These are phyloP conservation scores for Dendrophyllia cribrosa DNA, from an alignment of 64 coral and sea anemone species.

Conservation along the genomic window DNA sequence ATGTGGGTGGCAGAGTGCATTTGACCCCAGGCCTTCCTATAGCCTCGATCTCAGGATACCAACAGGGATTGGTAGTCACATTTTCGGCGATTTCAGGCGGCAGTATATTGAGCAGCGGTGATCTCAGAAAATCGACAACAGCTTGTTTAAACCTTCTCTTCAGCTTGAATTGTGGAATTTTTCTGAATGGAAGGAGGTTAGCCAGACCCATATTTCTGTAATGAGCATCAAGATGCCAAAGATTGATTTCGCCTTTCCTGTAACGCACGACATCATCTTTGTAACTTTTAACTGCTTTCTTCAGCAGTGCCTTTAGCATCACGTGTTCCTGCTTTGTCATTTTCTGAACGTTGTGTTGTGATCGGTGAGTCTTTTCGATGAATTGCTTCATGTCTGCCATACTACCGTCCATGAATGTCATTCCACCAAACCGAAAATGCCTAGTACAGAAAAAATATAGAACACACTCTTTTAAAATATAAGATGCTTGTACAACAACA, in stretches of 20 bases:
- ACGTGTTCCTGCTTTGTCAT: conserved; percentile 6
- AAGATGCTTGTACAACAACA: no score
- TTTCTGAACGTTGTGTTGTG: not conserved
- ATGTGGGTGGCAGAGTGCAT: conserved; percentile 66
- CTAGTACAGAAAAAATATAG: conserved; percentile 18
- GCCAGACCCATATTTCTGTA: conserved; percentile 71
- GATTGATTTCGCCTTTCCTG: conserved; percentile 78
- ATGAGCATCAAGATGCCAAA: conserved; percentile 83
- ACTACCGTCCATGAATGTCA: conserved; percentile 63
- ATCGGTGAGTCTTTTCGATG: conserved; percentile 40
- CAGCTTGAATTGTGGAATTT: conserved; percentile 16
- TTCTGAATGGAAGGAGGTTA: conserved; percentile 64
- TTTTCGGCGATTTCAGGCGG: conserved; percentile 66
- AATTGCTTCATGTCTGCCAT: conserved; percentile 83
- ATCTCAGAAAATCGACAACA: conserved; percentile 47
- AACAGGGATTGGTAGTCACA: conserved; percentile 79
- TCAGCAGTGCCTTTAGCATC: conserved; percentile 31
- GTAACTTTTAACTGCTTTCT: conserved; percentile 62
- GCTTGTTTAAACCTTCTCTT: conserved; percentile 49
- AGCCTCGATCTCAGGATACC: conserved; percentile 73
- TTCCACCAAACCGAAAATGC: conserved; percentile 81
- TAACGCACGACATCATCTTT: conserved; percentile 60
- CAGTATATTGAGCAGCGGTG: conserved; percentile 65
- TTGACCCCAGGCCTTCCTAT: conserved; percentile 83
- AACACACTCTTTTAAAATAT: no score